Percentiles rank a stretch among this genome's conserved stretches.
Conservation (phyloP, 1,140 invertebrate genomes). For the Halesus radiatus region DNA sequence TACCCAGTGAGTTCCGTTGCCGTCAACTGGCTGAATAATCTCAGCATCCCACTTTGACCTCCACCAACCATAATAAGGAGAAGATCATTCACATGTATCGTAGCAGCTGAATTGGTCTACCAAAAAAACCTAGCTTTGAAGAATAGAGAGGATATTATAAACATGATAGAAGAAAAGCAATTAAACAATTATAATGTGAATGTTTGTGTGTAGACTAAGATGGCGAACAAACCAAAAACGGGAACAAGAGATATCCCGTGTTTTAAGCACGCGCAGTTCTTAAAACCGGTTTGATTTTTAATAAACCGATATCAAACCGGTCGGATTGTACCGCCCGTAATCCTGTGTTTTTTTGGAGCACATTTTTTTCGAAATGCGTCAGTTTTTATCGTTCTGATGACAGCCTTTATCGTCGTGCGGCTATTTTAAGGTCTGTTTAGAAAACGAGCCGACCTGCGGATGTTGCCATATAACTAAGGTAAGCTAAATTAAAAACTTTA, state of each 20-base stretch:
- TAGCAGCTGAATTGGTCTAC: too few relatives aligned
- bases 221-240: neutral
- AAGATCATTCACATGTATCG: too few relatives aligned
- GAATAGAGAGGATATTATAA: too few relatives aligned
- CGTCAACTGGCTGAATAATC: too few relatives aligned
- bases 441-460: too few relatives aligned
- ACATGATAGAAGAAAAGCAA: neutral
- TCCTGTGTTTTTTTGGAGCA: slow-evolving; percentile 18
- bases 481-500: too few relatives aligned
- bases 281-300: slow-evolving; percentile 9
- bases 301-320: slow-evolving; percentile 25
- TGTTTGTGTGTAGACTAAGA: slow-evolving; percentile 7
- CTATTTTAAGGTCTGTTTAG: too few relatives aligned
- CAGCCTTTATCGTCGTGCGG: neutral
- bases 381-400: slow-evolving; percentile 23
- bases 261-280: slow-evolving; percentile 2
- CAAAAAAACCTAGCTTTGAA: too few relatives aligned
- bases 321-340: slow-evolving; percentile 10
- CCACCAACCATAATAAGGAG: too few relatives aligned
- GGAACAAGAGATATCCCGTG: slow-evolving; percentile 5
- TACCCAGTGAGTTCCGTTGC: too few relatives aligned
- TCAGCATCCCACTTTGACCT: too few relatives aligned
- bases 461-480: too few relatives aligned
- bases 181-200: neutral
- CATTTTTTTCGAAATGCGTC: slow-evolving; percentile 25